phyloP scores from a whole-genome alignment of 2,113 vertebrate species.

The Xenopus laevis region DNA sequence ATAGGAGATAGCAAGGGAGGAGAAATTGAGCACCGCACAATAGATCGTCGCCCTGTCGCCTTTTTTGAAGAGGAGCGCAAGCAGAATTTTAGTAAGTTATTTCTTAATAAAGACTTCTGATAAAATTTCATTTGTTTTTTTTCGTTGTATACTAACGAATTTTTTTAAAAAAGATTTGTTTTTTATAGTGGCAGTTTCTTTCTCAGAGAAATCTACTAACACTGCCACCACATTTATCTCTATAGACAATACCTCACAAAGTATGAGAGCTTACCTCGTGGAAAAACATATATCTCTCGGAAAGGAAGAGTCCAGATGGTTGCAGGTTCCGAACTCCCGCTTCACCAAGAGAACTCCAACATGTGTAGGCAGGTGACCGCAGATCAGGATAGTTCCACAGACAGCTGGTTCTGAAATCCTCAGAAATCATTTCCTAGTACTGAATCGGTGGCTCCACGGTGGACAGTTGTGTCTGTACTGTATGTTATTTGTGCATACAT shows the following conservation, averaged over 20 bases:
- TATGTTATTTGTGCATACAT: slow-evolving; percentile 57
- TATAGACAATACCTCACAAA: slow-evolving; percentile 73
- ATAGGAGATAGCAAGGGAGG: no score
- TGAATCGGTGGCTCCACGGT: neutral
- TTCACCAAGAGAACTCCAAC: slow-evolving; percentile 93
- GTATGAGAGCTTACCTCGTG: slow-evolving; percentile 78
- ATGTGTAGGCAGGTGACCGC: slow-evolving; percentile 87
- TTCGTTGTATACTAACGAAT: no score
- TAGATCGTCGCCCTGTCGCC: no score
- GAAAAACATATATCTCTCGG: slow-evolving; percentile 63
- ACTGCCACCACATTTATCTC: slow-evolving; percentile 18
- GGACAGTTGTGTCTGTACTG: slow-evolving; percentile 41
- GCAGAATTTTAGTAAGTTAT: no score
- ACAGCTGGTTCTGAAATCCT: slow-evolving; percentile 66
- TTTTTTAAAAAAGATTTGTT: neutral
- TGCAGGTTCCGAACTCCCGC: slow-evolving; percentile 84
- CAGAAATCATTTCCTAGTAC: slow-evolving; percentile 23
- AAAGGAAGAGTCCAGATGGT: slow-evolving; percentile 63
- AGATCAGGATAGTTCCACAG: slow-evolving; percentile 48
- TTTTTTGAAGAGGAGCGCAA: no score
- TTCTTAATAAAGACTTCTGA: no score
- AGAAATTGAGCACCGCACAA: no score
- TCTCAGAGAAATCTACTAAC: neutral
- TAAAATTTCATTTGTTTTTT: no score
- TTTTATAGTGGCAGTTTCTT: neutral